Base-by-base conservation (phyloP, 2,113 vertebrate genomes). In the Cyphomyrus discorhynchus region DNA sequence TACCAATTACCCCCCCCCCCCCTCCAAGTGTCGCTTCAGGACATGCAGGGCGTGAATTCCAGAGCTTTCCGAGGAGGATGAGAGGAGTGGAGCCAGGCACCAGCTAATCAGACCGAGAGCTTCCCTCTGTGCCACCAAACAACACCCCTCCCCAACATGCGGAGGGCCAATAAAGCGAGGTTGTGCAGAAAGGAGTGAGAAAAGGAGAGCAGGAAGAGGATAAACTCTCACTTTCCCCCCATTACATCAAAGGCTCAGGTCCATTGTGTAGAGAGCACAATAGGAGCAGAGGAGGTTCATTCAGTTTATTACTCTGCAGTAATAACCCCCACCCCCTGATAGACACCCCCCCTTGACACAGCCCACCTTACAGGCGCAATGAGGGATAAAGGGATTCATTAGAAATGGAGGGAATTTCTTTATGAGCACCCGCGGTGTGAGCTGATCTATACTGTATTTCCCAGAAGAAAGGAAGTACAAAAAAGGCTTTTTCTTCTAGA, bases 181-280 rank as follows among this genome's bases (percentile, higher is more conserved):
- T 85, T 10, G 82, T 39, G 11, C 31, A 46, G 42, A 24, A 45
- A 45, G 47, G 84, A 50, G 84, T 50, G 47, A 52, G 47, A 86
- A 86, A 50, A 50, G 45, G 45, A 50, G 84, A 50, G 84, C 45
- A 50, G n/a, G 47, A 50, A 86, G 84, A 50, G 46, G 47, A 86
- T 42, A 50, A 46, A 86, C 84, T 31, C 49, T 52, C 49, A 27
- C 84, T 52, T 52, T 49, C 84, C 84, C 84, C 46, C 84, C 21
- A 13, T 86, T 47, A 86, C 84, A 86, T 86, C 84, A 86, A 86
- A 86, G 84, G 84, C 84, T 52, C 24, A n/a, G n/a, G n/a, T 27
- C 47, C 27, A 86, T 86, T 86, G 84, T 86, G 45, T 52, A 52
- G 21, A 52, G 39, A 86, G 47, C 24, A 86, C 84, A 86, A 86